Conservation (phyloP, 35 echinoderm and acorn worm species). For the Stichopus chloronotus region DNA sequence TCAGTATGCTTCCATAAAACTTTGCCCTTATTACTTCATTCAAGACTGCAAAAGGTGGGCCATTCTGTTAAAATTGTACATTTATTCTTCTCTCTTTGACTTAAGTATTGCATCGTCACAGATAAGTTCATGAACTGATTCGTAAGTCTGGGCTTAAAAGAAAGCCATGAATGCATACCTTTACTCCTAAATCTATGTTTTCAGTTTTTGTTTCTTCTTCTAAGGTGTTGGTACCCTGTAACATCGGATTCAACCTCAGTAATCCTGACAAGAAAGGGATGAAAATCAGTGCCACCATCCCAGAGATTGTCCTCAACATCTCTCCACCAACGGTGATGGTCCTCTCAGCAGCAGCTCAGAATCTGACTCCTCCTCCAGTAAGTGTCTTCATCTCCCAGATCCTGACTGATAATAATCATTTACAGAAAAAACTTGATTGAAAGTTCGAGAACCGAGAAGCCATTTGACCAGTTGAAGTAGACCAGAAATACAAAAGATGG, state of each 20-base stretch:
- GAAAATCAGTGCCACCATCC: slow-evolving; percentile 72
- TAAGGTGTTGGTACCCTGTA: slow-evolving; percentile 87
- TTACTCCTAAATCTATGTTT: too few relatives aligned
- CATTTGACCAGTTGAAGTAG: not conserved
- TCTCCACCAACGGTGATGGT: slow-evolving; percentile 84
- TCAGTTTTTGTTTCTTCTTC: not conserved
- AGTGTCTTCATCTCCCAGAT: not conserved
- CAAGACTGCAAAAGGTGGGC: too few relatives aligned
- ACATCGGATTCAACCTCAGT: slow-evolving; percentile 85
- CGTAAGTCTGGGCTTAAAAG: too few relatives aligned
- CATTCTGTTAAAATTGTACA: too few relatives aligned
- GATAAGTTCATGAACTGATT: too few relatives aligned
- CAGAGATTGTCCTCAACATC: slow-evolving; percentile 86
- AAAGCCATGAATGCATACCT: too few relatives aligned
- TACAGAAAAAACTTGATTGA: too few relatives aligned
- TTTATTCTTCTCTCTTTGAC: too few relatives aligned
- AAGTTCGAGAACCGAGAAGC: not conserved
- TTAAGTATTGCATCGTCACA: too few relatives aligned
- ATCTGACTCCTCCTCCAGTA: slow-evolving; percentile 76
- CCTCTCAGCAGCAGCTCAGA: slow-evolving; percentile 77
- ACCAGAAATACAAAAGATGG: not conserved
- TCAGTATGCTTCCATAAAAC: too few relatives aligned
- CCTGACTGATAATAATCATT: not conserved
- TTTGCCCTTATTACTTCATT: too few relatives aligned
- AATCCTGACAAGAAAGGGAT: slow-evolving; percentile 80